Conservation (phyloP, 1,140 invertebrate species). For the Drosophila simulans region DNA sequence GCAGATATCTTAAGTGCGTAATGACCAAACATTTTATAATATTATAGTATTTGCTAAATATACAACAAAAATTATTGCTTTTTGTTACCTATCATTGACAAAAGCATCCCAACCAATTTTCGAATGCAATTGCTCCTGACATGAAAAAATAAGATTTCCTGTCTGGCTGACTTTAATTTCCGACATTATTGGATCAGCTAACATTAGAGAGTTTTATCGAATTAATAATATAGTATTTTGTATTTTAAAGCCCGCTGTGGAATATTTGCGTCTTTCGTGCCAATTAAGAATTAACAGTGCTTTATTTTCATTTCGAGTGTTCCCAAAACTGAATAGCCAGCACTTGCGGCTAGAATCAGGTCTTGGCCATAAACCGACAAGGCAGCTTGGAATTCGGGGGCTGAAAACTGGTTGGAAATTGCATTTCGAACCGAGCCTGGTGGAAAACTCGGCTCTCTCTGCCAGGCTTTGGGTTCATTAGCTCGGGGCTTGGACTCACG, state of each 20-base stretch:
- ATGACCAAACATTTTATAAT: too few species aligned
- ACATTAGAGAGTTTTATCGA: neutral
- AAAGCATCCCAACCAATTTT: too few species aligned
- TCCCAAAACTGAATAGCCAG: neutral
- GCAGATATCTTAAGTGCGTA: too few species aligned
- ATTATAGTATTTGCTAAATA: too few species aligned
- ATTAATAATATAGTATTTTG: too few species aligned
- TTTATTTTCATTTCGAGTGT: too few species aligned
- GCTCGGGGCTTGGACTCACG: conserved; percentile 64
- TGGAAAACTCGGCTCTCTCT: conserved; percentile 16
- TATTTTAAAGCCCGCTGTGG: too few species aligned
- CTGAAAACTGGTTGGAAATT: conserved; percentile 41
- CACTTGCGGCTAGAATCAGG: conserved; percentile 22
- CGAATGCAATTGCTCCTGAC: neutral
- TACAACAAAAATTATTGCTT: too few species aligned
- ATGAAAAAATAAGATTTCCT: neutral
- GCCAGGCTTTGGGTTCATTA: conserved; percentile 64
- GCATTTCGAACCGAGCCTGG: conserved; percentile 12
- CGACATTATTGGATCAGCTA: neutral
- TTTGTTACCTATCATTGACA: too few species aligned
- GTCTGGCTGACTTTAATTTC: neutral
- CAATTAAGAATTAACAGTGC: too few species aligned
- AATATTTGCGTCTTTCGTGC: too few species aligned
- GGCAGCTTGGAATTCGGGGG: conserved; percentile 17
- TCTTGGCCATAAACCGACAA: conserved; percentile 16